Base-by-base conservation (phyloP, 2,113 vertebrate genomes). In the Platysternon megacephalum region DNA sequence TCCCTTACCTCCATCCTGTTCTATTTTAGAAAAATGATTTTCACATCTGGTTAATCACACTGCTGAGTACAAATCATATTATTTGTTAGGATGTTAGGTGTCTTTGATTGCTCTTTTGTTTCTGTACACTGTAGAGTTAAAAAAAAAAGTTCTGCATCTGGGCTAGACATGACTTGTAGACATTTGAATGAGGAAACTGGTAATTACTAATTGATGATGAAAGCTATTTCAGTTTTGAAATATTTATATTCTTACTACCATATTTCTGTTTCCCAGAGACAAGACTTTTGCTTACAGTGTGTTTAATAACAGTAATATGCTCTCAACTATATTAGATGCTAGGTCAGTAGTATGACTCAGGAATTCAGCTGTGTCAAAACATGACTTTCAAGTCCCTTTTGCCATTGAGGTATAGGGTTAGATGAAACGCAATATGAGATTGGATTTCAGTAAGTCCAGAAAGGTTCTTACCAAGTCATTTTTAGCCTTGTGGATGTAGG, bases 371-470 rank as follows among this genome's bases (percentile, higher is more conserved):
- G 81, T 93, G 93, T 92, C 90, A 92, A 96, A 95, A 84, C 46
- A 39, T 91, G 94, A 96, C 97, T 93, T 93, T 86, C 85, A 86
- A 84, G 85, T 89, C 48, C 2, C 78, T 91, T 97, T 21, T 68
- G 95, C 88, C 93, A 98, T 61, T 90, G 96, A 97, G 94, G 90
- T 96, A 65, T 52, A 93, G 94, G 91, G 78, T 90, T 98, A 97
- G 96, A 94, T 86, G 85, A 84, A 91, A 88, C 94, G 93, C 97
- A 97, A 29, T 12, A 4, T n/a, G 84, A 61, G 90, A 95, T 87
- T 97, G 78, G 79, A 81, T 98, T 98, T 98, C 98, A 95, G 12
- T 96, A 74, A 95, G 88, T 93, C 97, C 97, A 96, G 94, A 95
- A 88, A 96, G 95, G 81, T 92, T 96, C 94, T 97, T 95, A 94